These are phyloP conservation scores for Fragum whitleyi DNA, from an alignment of 2,888 invertebrate genomes.

Conservation along the genomic window DNA sequence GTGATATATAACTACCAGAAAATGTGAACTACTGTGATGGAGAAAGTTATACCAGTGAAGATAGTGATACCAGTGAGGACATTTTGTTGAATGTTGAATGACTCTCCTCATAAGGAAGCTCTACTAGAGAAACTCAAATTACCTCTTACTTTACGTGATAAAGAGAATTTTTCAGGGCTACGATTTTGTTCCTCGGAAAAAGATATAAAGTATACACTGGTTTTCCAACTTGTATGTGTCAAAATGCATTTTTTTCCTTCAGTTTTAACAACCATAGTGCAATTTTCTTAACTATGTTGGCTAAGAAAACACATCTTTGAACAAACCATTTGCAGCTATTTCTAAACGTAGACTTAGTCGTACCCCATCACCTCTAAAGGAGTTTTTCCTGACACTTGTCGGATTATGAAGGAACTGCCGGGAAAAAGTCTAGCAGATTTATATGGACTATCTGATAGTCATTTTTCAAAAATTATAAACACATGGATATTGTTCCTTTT, in stretches of 20 bases:
- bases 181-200: neutral
- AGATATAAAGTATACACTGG: neutral
- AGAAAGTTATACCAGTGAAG: too few relatives aligned
- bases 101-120: neutral
- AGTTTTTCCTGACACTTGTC: conserved; percentile 31
- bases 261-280: neutral
- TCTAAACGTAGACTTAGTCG: neutral
- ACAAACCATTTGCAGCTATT: neutral
- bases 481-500: neutral
- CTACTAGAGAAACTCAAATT: neutral
- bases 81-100: conserved; percentile 28
- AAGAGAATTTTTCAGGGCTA: neutral
- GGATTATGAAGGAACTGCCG: conserved; percentile 15
- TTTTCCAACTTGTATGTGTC: neutral
- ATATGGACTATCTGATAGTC: conserved; percentile 26
- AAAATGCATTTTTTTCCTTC: neutral
- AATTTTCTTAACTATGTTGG: neutral
- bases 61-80: conserved; percentile 35
- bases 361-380: conserved; percentile 27
- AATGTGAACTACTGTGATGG: too few relatives aligned
- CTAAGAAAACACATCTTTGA: neutral
- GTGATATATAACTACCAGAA: too few relatives aligned
- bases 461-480: neutral
- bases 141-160: neutral
- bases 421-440: conserved; percentile 23